phyloP scores from a whole-genome alignment of 2,888 invertebrate genomes.

The Imbricaverruca yamaguchii region DNA sequence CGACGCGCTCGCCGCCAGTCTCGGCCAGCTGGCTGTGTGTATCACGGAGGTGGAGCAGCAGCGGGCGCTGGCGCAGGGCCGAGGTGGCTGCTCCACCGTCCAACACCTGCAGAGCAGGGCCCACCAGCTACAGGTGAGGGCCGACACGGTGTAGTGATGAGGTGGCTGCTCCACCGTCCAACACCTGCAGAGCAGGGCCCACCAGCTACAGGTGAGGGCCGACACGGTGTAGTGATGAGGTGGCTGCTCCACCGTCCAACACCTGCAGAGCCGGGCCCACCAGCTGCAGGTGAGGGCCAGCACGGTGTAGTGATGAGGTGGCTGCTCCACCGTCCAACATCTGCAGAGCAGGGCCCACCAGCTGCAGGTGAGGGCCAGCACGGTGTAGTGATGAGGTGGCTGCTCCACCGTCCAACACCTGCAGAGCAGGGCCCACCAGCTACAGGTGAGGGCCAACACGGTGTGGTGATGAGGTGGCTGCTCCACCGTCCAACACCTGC shows the following conservation, averaged over 20 bases:
- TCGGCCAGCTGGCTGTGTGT: constrained; percentile 18
- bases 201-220: constrained; percentile 65
- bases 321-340: constrained; percentile 69
- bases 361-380: constrained; percentile 60
- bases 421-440: constrained; percentile 71
- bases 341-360: constrained; percentile 67
- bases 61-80: constrained; percentile 47
- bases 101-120: constrained; percentile 70
- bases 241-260: constrained; percentile 65
- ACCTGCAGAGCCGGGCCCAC: constrained; percentile 67
- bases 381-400: constrained; percentile 39
- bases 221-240: neutral
- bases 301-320: no score
- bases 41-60: constrained; percentile 31
- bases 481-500: constrained; percentile 71
- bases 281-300: constrained; percentile 62
- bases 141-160: neutral
- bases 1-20: constrained; percentile 23
- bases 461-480: constrained; percentile 43
- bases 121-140: constrained; percentile 69
- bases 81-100: constrained; percentile 57
- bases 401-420: constrained; percentile 70
- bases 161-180: constrained; percentile 61
- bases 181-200: constrained; percentile 69
- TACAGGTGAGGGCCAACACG: constrained; percentile 53